phyloP scores from a whole-genome alignment of 1,140 invertebrate genomes.

The Drosophila insularis region DNA sequence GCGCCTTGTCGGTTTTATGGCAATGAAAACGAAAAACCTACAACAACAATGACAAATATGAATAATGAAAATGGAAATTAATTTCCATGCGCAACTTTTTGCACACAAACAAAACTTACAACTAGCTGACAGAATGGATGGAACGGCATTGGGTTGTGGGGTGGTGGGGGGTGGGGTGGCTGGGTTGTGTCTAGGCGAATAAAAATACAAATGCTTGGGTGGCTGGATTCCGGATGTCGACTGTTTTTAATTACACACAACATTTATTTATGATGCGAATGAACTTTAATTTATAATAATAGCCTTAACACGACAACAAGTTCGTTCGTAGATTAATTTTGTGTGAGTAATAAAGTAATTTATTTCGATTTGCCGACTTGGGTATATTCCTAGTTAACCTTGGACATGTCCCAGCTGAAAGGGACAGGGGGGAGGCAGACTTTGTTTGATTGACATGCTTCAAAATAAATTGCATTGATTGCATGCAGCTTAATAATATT shows the following conservation, averaged over 20 bases:
- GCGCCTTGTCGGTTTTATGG: slow-evolving; percentile 18
- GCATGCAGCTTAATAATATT: slow-evolving; percentile 66
- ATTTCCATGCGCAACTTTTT: slow-evolving; percentile 66
- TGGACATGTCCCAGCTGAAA: slow-evolving; percentile 10
- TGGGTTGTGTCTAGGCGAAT: slow-evolving; percentile 1
- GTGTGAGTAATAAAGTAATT: slow-evolving; percentile 42
- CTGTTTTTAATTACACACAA: slow-evolving; percentile 59
- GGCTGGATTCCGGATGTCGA: slow-evolving; percentile 31
- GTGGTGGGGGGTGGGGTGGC: slow-evolving; percentile 16
- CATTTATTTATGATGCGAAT: slow-evolving; percentile 65
- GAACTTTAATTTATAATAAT: slow-evolving; percentile 50
- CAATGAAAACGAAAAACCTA: slow-evolving; percentile 15
- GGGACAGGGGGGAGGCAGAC: not conserved
- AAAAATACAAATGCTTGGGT: slow-evolving; percentile 8
- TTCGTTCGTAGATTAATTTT: slow-evolving; percentile 26
- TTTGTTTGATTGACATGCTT: slow-evolving; percentile 50
- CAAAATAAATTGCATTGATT: slow-evolving; percentile 68
- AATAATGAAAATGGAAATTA: slow-evolving; percentile 74
- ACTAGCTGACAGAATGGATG: slow-evolving; percentile 32
- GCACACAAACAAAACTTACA: slow-evolving; percentile 43
- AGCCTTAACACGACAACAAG: not conserved
- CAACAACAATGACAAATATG: slow-evolving; percentile 52
- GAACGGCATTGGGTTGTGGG: not conserved
- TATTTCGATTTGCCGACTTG: slow-evolving; percentile 20
- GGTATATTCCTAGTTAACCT: slow-evolving; percentile 1